Evolutionary conservation across 2,797 vertebrate species (phyloP), one percentile per base, ranked within the genome.

Genomic region (Phoxinus dragarum): DNA sequence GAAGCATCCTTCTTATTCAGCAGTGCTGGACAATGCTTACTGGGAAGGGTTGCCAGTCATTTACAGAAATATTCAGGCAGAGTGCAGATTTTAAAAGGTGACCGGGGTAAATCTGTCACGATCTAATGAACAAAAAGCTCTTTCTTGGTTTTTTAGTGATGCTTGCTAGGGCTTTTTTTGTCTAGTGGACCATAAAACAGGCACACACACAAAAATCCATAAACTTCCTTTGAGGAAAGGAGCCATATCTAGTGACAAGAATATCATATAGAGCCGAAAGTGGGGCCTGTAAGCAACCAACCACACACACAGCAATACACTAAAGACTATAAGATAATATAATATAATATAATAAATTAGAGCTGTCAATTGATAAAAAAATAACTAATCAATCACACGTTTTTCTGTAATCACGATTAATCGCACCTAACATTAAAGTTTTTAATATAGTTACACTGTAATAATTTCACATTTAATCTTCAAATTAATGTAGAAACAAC

Each of bases 11-110:
- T 27, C 16, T 54, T 23, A 59, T 77, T 73, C 40, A 49, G 81
- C 56, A 82, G 40, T 36, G 68, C 21, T 81, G 80, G 16, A 59
- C 36, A 72, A 42, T 42, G 56, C 54, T 44, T 36, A 44, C 31
- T 21, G 21, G 19, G 52, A 21, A 12, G 66, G 17, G 9, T 68
- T 34, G 80, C 69, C 69, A 12, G 47, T 66, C 27, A 71, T 56
- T 52, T 5, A 17, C 38, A 61, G 40, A 64, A 76, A 77, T 16
- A 36, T 59, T 21, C 81, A n/a, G 72, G 72, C 71, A 75, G 9
- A 38, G 44, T 19, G 69, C 71, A 34, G 31, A 83, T 74, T 82
- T 82, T 42, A 74, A 61, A 42, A 27, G 31, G 34, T 76, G 59
- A 61, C 14, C 34, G 5, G 44, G 14, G 75, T 38, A 64, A 84